These are phyloP conservation scores for Coleophora deauratella DNA, from an alignment of 2,888 invertebrate species.

Conservation along the genomic window DNA sequence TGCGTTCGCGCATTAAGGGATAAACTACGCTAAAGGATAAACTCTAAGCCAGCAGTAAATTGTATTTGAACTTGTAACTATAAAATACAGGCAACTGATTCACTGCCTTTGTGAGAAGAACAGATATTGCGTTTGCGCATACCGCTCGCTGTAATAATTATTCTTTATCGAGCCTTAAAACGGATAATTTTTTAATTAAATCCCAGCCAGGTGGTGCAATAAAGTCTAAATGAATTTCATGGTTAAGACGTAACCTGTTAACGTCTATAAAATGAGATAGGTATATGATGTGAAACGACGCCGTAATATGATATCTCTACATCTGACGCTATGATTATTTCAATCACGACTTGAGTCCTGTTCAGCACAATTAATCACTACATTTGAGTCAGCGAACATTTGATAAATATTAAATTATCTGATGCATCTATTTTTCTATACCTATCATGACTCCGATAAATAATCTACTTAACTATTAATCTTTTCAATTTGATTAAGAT, in stretches of 20 bases:
- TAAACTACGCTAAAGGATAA: constrained; percentile 20
- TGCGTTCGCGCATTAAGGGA: too few relatives aligned
- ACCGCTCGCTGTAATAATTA: constrained; percentile 37
- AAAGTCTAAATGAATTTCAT: constrained; percentile 38
- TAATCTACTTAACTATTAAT: too few relatives aligned
- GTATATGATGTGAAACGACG: too few relatives aligned
- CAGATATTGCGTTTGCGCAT: constrained; percentile 30
- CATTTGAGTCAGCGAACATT: background rate
- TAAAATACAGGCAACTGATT: constrained; percentile 57
- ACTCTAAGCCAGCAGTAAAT: constrained; percentile 42
- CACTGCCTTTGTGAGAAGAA: constrained; percentile 44
- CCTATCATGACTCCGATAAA: too few relatives aligned
- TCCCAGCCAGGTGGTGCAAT: constrained; percentile 50
- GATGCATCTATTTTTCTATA: constrained; percentile 26
- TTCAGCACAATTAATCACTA: background rate
- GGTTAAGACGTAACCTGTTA: constrained; percentile 22
- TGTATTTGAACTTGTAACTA: constrained; percentile 49
- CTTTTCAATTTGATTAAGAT: too few relatives aligned
- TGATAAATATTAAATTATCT: background rate
- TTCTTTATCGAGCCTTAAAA: constrained; percentile 53
- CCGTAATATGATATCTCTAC: background rate
- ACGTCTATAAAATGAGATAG: constrained; percentile 17
- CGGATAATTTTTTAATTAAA: constrained; percentile 57
- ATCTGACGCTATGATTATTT: background rate
- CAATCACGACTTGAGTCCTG: constrained; percentile 1